These are phyloP conservation scores for Cotesia glomerata DNA, from an alignment of 1,140 invertebrate genomes.

Conservation along the genomic window DNA sequence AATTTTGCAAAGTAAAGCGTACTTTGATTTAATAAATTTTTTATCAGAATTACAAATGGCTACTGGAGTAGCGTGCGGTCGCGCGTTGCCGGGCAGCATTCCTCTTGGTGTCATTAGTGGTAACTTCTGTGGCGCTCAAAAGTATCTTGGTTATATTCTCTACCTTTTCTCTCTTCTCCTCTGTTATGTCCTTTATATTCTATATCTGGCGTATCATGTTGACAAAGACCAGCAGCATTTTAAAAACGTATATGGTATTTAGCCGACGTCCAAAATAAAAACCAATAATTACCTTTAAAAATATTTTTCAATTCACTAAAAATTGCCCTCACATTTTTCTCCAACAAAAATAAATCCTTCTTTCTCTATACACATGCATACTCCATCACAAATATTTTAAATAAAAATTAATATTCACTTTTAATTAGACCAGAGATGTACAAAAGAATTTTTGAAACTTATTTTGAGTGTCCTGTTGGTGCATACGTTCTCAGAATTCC, in stretches of 20 bases:
- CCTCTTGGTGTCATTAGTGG: constrained; percentile 61
- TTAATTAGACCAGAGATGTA: constrained; percentile 17
- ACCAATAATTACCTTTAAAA: no score
- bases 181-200: background rate
- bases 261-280: no score
- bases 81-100: constrained; percentile 56
- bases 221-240: no score
- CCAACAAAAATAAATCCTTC: no score
- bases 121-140: constrained; percentile 50
- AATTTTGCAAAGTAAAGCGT: constrained; percentile 34
- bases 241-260: no score
- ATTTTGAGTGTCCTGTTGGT: no score
- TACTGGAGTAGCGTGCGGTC: constrained; percentile 42
- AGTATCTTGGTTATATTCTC: constrained; percentile 11
- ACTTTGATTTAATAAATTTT: constrained; percentile 41
- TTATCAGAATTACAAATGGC: constrained; percentile 56
- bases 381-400: no score
- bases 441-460: constrained; percentile 34
- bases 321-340: no score
- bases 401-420: background rate
- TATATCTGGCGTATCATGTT: background rate
- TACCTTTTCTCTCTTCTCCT: no score
- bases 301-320: no score
- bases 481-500: constrained; percentile 49
- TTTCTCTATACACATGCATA: no score